These are phyloP conservation scores for Coelopa frigida DNA, from an alignment of 1,140 invertebrate genomes.

Conservation along the genomic window DNA sequence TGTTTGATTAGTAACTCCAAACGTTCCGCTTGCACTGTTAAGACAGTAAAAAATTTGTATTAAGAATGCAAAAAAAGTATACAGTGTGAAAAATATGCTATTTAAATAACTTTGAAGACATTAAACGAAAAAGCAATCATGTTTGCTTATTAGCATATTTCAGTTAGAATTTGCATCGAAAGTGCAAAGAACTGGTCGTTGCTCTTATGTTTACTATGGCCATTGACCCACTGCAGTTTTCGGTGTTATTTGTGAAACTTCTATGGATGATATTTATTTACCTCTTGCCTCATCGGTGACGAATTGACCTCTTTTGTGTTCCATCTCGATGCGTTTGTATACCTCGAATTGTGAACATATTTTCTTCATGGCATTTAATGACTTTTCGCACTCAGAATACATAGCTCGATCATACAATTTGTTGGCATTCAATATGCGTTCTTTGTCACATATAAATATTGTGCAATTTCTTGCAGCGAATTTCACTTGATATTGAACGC, in stretches of 20 bases:
- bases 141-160: no score
- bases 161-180: no score
- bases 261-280: no score
- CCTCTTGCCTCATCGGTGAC: conserved; percentile 8
- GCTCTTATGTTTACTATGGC: no score
- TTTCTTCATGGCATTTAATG: conserved; percentile 13
- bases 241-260: no score
- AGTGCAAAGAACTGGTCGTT: no score
- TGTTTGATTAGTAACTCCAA: conserved; percentile 18
- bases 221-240: no score
- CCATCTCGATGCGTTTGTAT: conserved; percentile 17
- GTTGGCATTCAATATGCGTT: conserved; percentile 19
- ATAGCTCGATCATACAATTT: conserved; percentile 23
- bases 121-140: no score
- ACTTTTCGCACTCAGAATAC: conserved; percentile 25
- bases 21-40: conserved; percentile 18
- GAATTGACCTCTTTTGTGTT: conserved; percentile 24
- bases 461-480: conserved; percentile 26
- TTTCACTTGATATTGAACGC: conserved; percentile 30
- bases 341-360: conserved; percentile 3
- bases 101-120: no score
- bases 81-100: background rate
- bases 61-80: background rate
- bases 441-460: conserved; percentile 17
- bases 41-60: background rate